phyloP scores from a whole-genome alignment of 2,797 vertebrate species.

The Malurus splendens region DNA sequence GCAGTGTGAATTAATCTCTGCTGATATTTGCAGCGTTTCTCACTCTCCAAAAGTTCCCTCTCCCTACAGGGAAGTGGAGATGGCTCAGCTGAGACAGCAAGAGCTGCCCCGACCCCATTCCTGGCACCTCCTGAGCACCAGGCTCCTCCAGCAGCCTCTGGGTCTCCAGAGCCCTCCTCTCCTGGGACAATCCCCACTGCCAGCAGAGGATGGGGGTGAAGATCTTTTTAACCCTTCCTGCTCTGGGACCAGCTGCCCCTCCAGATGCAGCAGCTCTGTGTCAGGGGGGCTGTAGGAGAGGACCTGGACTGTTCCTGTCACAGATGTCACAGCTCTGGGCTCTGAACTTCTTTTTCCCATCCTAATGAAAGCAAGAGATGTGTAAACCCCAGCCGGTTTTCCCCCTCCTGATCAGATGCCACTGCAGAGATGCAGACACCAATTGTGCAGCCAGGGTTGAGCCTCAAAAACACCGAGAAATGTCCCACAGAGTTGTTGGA shows the following conservation, averaged over 20 bases:
- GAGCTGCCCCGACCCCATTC: background rate
- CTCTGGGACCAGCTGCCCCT: background rate
- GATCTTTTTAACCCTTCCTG: background rate
- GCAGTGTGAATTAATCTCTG: background rate
- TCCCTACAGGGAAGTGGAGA: fast-evolving
- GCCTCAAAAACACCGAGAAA: background rate
- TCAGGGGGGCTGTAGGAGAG: background rate
- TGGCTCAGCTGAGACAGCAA: background rate
- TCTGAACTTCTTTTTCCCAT: background rate
- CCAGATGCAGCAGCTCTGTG: background rate
- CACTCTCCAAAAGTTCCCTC: background rate
- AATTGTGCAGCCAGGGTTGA: background rate
- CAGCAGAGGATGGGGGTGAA: background rate
- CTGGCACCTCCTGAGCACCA: background rate
- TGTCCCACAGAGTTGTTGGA: background rate
- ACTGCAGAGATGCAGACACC: background rate
- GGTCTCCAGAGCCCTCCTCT: fast-evolving
- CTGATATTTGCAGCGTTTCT: background rate
- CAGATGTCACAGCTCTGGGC: background rate
- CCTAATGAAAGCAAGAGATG: background rate
- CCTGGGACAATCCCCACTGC: background rate
- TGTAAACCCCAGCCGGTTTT: background rate
- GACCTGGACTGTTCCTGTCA: background rate
- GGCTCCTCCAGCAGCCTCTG: background rate
- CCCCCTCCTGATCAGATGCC: background rate